Percentiles rank a stretch among this genome's conserved stretches.
Conservation (phyloP, 2,888 invertebrate species). For the Pristionchus japonicus region DNA sequence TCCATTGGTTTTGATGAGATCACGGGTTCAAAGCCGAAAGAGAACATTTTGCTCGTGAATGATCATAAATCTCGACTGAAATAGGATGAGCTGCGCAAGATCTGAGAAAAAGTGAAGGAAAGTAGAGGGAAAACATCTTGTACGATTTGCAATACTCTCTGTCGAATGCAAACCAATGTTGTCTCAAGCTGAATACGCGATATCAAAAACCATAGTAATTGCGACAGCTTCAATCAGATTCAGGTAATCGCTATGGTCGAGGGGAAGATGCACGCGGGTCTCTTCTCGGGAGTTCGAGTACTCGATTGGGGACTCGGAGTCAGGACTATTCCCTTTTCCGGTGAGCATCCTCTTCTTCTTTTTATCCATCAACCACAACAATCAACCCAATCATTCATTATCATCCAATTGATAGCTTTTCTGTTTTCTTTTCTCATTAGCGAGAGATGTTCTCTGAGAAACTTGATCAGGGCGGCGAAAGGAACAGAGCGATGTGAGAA, state of each 20-base stretch:
- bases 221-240: background rate
- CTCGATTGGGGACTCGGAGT: constrained; percentile 47
- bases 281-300: constrained; percentile 43
- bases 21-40: background rate
- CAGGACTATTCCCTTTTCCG: constrained; percentile 35
- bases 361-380: too few species aligned
- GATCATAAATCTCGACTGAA: constrained; percentile 5
- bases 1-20: background rate
- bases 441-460: background rate
- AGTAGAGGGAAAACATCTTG: background rate
- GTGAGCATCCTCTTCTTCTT: too few species aligned
- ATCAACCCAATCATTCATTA: too few species aligned
- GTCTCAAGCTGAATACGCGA: too few species aligned
- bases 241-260: constrained; percentile 45
- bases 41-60: background rate
- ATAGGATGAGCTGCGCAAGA: background rate
- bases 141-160: background rate
- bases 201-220: too few species aligned
- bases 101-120: background rate
- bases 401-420: too few species aligned
- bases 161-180: too few species aligned
- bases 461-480: background rate
- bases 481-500: background rate
- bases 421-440: background rate
- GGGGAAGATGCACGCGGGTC: constrained; percentile 40